Conservation (phyloP, 2,797 vertebrate species). For the Vipera ursinii region DNA sequence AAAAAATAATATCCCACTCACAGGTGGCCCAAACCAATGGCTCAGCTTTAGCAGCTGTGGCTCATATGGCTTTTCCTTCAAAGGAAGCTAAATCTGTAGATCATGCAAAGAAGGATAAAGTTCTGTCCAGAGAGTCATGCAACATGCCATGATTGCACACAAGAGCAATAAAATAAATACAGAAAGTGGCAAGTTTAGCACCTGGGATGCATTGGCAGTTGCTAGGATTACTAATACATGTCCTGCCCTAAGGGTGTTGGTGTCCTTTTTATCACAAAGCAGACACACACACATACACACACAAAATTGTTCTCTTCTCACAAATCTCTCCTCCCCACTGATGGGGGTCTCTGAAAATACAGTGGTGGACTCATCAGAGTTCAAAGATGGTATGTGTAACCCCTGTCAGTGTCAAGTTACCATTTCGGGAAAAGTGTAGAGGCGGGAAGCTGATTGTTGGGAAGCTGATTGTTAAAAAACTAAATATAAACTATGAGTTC, state of each 20-base stretch:
- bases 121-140: not conserved
- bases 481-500: not conserved
- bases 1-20: slow-evolving; percentile 38
- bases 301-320: not conserved
- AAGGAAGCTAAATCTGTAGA: not conserved
- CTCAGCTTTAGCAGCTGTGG: not conserved
- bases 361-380: not conserved
- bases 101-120: not conserved
- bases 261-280: not conserved
- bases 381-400: not conserved
- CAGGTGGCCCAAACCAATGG: not conserved
- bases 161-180: not conserved
- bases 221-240: not conserved
- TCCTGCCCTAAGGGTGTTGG: not conserved
- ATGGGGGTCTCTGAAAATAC: not conserved
- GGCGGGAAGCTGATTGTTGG: not conserved
- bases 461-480: not conserved
- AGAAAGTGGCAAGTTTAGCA: not conserved
- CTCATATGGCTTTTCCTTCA: not conserved
- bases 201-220: not conserved
- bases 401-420: not conserved
- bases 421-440: not conserved
- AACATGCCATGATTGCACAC: not conserved
- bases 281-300: not conserved
- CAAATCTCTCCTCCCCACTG: not conserved